These are phyloP conservation scores for Andricus curvator DNA, from an alignment of 2,888 invertebrate genomes.

Conservation along the genomic window DNA sequence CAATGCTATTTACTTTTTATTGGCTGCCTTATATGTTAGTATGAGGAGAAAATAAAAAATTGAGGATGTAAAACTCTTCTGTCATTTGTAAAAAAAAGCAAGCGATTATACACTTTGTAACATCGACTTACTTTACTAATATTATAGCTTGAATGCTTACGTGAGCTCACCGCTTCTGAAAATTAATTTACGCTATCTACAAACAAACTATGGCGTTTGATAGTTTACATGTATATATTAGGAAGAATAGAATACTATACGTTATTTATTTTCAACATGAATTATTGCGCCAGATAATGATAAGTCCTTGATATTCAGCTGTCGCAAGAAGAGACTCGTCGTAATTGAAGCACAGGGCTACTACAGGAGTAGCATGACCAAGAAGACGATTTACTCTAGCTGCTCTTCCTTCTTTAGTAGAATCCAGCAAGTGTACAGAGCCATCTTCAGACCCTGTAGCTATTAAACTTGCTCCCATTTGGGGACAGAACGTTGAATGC, in stretches of 20 bases:
- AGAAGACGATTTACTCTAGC: conserved; percentile 82
- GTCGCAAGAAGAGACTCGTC: conserved; percentile 92
- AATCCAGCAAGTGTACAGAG: conserved; percentile 73
- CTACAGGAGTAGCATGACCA: conserved; percentile 90
- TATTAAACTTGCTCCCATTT: conserved; percentile 74
- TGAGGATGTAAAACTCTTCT: too few species aligned
- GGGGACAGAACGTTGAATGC: conserved; percentile 90
- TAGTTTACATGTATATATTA: neutral
- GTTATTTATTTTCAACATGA: conserved; percentile 63
- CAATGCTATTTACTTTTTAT: too few species aligned
- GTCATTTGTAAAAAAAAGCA: too few species aligned
- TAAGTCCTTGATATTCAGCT: conserved; percentile 89
- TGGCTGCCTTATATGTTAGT: too few species aligned
- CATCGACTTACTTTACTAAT: too few species aligned
- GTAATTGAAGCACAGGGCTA: conserved; percentile 92
- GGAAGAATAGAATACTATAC: neutral
- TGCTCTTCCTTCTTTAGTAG: conserved; percentile 76
- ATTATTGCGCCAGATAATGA: conserved; percentile 84
- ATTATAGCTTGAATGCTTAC: too few species aligned
- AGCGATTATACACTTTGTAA: too few species aligned
- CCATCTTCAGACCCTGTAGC: conserved; percentile 76
- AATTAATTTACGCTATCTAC: neutral
- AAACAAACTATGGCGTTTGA: neutral
- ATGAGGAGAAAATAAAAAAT: too few species aligned
- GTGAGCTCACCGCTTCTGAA: too few species aligned